A percentile compares a stretch with the other conserved stretches of the same genome.
Conservation (phyloP, 2,888 invertebrate species). For the Pristionchus entomophagus region DNA sequence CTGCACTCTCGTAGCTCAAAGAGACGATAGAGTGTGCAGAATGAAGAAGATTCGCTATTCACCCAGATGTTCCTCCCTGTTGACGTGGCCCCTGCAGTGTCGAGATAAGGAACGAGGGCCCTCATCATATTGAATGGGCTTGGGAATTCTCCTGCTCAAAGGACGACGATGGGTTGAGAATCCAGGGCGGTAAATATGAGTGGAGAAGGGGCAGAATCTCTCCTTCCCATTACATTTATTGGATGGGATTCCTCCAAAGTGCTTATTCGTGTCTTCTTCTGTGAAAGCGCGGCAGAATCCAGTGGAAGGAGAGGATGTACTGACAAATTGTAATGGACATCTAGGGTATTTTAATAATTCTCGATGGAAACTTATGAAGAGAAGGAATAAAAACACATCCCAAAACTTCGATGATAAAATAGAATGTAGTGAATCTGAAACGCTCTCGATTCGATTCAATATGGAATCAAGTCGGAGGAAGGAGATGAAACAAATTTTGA, state of each 20-base stretch:
- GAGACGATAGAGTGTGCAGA: too few species aligned
- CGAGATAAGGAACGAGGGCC: conserved; percentile 2
- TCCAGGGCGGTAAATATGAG: conserved; percentile 17
- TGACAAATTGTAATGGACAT: too few species aligned
- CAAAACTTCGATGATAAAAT: too few species aligned
- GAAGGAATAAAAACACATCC: too few species aligned
- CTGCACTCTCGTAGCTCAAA: too few species aligned
- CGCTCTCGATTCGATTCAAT: too few species aligned
- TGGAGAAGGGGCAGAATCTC: neutral
- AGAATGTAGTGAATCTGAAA: too few species aligned
- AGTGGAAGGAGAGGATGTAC: neutral
- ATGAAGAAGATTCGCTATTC: too few species aligned
- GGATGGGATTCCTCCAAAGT: neutral
- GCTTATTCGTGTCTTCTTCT: neutral
- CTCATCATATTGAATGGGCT: neutral
- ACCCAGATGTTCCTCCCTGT: neutral
- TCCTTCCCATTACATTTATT: neutral
- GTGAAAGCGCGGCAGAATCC: neutral
- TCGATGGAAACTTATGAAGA: too few species aligned
- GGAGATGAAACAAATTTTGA: too few species aligned
- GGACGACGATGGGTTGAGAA: neutral
- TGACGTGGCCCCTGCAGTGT: neutral
- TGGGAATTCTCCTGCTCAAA: neutral
- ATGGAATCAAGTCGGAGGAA: too few species aligned
- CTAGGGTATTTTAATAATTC: too few species aligned